These are phyloP conservation scores for Drosophila austrosaltans DNA, from an alignment of 2,888 invertebrate genomes.

Conservation along the genomic window DNA sequence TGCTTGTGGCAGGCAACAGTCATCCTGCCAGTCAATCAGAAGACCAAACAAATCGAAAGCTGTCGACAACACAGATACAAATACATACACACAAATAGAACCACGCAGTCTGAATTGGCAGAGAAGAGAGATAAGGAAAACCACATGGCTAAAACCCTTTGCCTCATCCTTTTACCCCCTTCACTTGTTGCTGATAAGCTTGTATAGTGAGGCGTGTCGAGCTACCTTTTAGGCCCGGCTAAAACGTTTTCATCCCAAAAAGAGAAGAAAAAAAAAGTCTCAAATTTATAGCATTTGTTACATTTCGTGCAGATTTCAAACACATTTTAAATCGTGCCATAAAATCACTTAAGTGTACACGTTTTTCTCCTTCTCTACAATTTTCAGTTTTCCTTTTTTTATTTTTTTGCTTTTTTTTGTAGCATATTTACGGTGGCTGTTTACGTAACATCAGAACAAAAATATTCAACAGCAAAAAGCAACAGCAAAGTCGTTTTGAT, in stretches of 20 bases:
- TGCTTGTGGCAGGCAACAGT: constrained; percentile 42
- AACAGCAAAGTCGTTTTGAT: constrained; percentile 34
- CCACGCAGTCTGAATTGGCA: not conserved
- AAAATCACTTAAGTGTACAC: constrained; percentile 69
- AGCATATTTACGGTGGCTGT: constrained; percentile 57
- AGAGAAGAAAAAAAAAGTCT: not conserved
- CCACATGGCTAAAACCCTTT: constrained; percentile 6
- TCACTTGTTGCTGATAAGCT: constrained; percentile 64
- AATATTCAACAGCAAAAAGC: constrained; percentile 35
- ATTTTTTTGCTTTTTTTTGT: constrained; percentile 29
- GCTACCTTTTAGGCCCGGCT: constrained; percentile 31
- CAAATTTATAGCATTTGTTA: constrained; percentile 53
- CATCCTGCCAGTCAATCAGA: constrained; percentile 37
- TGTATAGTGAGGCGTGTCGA: constrained; percentile 16
- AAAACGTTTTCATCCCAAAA: constrained; percentile 6
- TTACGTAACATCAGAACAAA: constrained; percentile 32
- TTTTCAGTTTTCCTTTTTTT: constrained; percentile 14
- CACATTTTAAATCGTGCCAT: constrained; percentile 68
- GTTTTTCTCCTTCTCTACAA: constrained; percentile 44
- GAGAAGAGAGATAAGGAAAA: constrained; percentile 34
- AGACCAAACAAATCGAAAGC: constrained; percentile 32
- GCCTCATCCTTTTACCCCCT: constrained; percentile 14
- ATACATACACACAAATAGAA: not conserved
- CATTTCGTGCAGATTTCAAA: constrained; percentile 64
- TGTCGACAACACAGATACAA: constrained; percentile 22